phyloP scores from a whole-genome alignment of 2,113 vertebrate genomes.

The Geococcyx californianus region DNA sequence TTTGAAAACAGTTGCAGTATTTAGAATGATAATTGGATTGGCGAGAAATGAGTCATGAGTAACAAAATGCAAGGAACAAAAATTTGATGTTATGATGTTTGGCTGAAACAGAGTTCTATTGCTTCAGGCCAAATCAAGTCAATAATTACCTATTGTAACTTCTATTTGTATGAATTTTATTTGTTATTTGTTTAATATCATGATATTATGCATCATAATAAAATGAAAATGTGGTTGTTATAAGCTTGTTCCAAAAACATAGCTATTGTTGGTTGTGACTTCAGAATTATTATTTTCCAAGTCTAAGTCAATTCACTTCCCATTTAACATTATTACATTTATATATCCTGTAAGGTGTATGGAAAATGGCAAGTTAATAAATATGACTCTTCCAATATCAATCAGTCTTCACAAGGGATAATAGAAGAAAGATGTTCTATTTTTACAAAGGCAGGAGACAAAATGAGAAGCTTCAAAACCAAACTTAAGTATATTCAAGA shows the following conservation, averaged over 20 bases:
- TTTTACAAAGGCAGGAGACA: neutral
- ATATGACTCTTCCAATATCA: neutral
- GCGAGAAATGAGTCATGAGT: constrained; percentile 44
- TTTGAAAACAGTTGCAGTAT: constrained; percentile 29
- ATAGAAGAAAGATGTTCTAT: neutral
- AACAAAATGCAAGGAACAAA: constrained; percentile 29
- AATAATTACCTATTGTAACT: constrained; percentile 30
- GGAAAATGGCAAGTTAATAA: neutral
- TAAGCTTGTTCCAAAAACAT: neutral
- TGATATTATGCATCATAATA: neutral
- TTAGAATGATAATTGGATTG: constrained; percentile 30
- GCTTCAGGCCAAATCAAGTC: neutral
- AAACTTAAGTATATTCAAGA: neutral
- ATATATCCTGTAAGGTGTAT: constrained; percentile 3
- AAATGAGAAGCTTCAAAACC: neutral
- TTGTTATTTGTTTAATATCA: neutral
- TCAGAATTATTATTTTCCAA: neutral
- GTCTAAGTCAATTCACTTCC: neutral
- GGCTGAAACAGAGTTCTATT: neutral
- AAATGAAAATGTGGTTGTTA: neutral
- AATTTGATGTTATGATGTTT: constrained; percentile 35
- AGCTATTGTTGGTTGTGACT: neutral
- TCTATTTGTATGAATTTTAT: neutral
- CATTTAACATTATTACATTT: neutral
- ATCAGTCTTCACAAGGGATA: neutral